Base-by-base conservation (phyloP, 2,797 vertebrate species). In the Danio tinwini region DNA sequence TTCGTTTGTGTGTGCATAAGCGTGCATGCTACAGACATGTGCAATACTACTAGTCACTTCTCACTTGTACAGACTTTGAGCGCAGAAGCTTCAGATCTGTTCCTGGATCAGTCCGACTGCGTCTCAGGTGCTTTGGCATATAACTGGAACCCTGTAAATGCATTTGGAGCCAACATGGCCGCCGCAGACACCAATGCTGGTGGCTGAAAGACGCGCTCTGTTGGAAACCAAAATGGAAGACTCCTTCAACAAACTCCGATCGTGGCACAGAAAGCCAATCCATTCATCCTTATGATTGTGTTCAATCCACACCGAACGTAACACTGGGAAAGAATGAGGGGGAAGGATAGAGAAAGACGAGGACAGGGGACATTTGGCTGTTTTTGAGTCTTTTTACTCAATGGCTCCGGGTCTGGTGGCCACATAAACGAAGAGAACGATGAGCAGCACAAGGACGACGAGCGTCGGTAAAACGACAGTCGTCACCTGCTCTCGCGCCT, bases 341-440 rank as follows among this genome's bases (percentile, higher is more conserved):
- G 49, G 10, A 63, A 80, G 72, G 56, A 56, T 53, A 37, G 17
- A 40, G 40, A 16, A 68, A 49, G 40, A 62, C 11, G 12, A 13
- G 59, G 14, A 61, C 67, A 1, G 49, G 53, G 70, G 63, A 39
- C 13, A 65, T 55, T 65, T 73, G 14, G 37, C 42, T 55, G 21
- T n/a, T 12, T 45, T 45, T 13, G 29, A 83, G 74, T 82, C 56
- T 45, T 45, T 68, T 84, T 94, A 98, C 89, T 96, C 95, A 0
- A 96, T 91, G 56, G 93, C 90, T 0, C 92, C 92, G 0, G 97
- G 98, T 62, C 97, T 94, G 0, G 97, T 99, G 0, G 97, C 97
- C 88, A 98, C 96, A 0, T 99, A 99, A 69, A 99, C 96, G 0
- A 99, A 98, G 0, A 99, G 90, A 5, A 99, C 94, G 0, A 99